Conservation (phyloP, 2,888 invertebrate species). For the Callimorpha dominula region DNA sequence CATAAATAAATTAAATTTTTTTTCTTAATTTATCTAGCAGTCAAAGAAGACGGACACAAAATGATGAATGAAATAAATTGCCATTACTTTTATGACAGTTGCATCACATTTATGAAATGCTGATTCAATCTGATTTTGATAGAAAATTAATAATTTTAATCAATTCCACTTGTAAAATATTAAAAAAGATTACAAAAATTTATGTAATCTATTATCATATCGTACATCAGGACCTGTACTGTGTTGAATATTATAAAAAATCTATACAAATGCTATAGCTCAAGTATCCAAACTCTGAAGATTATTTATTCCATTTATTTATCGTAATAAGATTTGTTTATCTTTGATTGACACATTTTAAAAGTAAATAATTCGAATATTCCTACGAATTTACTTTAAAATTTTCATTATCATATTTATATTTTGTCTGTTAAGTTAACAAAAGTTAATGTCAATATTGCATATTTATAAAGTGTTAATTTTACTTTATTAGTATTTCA, state of each 20-base stretch:
- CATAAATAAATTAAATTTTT: slow-evolving; percentile 38
- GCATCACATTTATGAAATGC: neutral
- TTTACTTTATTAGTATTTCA: neutral
- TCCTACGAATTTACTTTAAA: neutral
- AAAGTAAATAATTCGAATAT: no score
- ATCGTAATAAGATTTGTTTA: neutral
- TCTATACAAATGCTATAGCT: no score
- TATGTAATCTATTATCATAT: neutral
- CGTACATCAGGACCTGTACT: neutral
- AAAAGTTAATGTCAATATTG: neutral
- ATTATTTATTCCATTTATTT: neutral
- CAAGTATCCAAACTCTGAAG: neutral
- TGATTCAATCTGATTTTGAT: neutral
- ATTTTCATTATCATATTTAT: neutral
- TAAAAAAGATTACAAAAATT: no score
- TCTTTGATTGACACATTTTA: neutral
- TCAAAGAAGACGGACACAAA: slow-evolving; percentile 26
- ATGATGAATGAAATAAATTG: neutral
- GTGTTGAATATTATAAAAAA: neutral
- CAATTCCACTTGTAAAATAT: no score
- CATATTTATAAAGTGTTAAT: neutral
- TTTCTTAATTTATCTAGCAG: slow-evolving; percentile 37
- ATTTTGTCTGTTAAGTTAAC: neutral
- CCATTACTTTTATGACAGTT: neutral
- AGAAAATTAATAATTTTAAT: neutral